phyloP scores from a whole-genome alignment of 2,888 invertebrate species.

The Eupeodes luniger region DNA sequence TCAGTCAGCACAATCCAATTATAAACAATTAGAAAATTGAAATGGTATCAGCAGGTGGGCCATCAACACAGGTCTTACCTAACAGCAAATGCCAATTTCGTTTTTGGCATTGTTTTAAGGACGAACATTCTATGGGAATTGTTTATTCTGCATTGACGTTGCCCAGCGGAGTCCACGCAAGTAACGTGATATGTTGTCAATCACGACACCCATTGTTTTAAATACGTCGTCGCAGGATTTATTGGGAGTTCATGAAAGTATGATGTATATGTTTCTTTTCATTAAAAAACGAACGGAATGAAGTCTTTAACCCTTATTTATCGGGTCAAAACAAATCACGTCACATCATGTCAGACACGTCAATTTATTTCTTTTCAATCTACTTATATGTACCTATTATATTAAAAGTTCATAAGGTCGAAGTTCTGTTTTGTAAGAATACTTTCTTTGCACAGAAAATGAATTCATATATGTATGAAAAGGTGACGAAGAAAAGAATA shows the following conservation, averaged over 20 bases:
- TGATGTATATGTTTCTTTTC: conserved; percentile 9
- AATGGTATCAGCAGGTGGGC: conserved; percentile 64
- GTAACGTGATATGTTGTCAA: conserved; percentile 62
- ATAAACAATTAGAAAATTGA: conserved; percentile 65
- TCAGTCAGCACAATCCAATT: conserved; percentile 38
- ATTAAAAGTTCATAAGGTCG: conserved; percentile 54
- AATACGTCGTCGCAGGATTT: conserved; percentile 35
- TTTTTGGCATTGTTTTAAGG: conserved; percentile 59
- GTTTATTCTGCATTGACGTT: not conserved
- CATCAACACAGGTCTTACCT: not conserved
- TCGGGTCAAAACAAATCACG: conserved; percentile 41
- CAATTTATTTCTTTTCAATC: conserved; percentile 34
- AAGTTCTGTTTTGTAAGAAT: conserved; percentile 55
- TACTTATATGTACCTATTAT: not conserved
- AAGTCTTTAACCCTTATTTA: conserved; percentile 26
- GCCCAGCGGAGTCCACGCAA: conserved; percentile 49
- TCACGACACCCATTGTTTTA: conserved; percentile 62
- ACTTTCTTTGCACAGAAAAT: conserved; percentile 41
- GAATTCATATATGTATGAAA: too few species aligned
- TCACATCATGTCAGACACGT: not conserved
- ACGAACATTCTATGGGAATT: conserved; percentile 18
- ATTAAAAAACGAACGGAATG: conserved; percentile 17
- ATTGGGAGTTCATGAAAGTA: conserved; percentile 24
- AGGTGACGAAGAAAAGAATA: not conserved
- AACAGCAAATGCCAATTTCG: conserved; percentile 30